Evolutionary conservation across 1,140 invertebrate genomes (phyloP), one percentile per base, ranked within the genome.

Genomic region (Conus ventricosus): DNA sequence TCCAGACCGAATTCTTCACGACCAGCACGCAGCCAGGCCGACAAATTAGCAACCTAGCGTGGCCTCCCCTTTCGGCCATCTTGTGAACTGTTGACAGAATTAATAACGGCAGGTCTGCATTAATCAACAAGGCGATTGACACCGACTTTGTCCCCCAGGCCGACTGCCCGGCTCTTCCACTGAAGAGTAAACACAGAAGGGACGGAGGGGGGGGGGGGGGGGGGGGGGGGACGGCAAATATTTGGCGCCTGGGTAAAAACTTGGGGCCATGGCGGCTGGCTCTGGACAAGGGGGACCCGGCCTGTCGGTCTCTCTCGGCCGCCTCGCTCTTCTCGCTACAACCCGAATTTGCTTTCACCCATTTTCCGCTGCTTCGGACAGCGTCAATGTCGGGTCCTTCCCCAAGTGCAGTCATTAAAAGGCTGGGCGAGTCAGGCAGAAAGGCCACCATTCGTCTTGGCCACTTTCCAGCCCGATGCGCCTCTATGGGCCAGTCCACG

Each of bases 341-440:
- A 87, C 75, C 85, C 85, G 85, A 87, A 87, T 87, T 87, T 87
- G 85, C 85, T 87, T 87, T 87, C 85, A 87, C 39, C n/a, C 39
- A 87, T 87, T 87, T 87, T 87, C 85, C 85, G 85, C 71, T 23
- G 67, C 53, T 57, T 87, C 85, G 85, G 85, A 20, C 85, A 87
- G 71, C 85, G 85, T 87, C 85, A 87, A 87, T 78, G 85, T 78
- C 51, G 63, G 82, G 82, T 84, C 54, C 85, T 87, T 67, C 71
- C 83, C 71, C 76, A 87, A 87, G 71, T 87, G 85, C 85, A 87
- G 85, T 87, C 85, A 87, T 87, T 87, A 87, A 87, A 87, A n/a
- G 85, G 27, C 4, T 1, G 71, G 54, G 51, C 75, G 85, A 78
- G 67, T 71, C 71, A 87, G 85, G 85, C 75, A 78, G 85, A 87